phyloP scores from a whole-genome alignment of 2,888 invertebrate species.

The Hydraecia micacea region DNA sequence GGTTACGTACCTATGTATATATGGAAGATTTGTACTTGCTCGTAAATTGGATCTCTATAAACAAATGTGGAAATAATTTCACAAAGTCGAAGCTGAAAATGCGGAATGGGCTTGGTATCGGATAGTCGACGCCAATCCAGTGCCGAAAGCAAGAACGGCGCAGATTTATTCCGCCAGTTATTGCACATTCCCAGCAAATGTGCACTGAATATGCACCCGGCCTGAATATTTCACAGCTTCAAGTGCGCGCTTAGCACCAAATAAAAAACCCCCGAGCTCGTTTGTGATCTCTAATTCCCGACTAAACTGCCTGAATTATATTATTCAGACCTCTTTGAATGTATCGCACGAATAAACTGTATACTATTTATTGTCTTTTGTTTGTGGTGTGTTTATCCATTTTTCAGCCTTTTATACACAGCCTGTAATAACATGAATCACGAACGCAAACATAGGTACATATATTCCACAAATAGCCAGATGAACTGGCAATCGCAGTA shows the following conservation, averaged over 20 bases:
- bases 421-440: not conserved
- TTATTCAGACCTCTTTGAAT: constrained; percentile 21
- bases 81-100: constrained; percentile 63
- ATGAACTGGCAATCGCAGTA: constrained; percentile 7
- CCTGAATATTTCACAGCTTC: constrained; percentile 74
- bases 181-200: constrained; percentile 81
- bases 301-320: constrained; percentile 38
- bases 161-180: constrained; percentile 79
- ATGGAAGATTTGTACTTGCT: constrained; percentile 38
- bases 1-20: not conserved
- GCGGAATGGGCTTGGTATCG: constrained; percentile 67
- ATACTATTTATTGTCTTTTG: not conserved
- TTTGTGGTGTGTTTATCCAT: not conserved
- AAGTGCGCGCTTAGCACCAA: constrained; percentile 60
- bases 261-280: constrained; percentile 52
- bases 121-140: constrained; percentile 72
- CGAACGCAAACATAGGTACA: not conserved
- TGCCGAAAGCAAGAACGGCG: constrained; percentile 72
- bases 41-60: constrained; percentile 44
- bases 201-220: constrained; percentile 74
- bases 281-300: constrained; percentile 49
- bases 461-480: not conserved
- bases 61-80: constrained; percentile 58
- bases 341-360: not conserved
- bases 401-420: not conserved